Conservation (phyloP, 2,797 vertebrate species). For the Scleropages formosus region DNA sequence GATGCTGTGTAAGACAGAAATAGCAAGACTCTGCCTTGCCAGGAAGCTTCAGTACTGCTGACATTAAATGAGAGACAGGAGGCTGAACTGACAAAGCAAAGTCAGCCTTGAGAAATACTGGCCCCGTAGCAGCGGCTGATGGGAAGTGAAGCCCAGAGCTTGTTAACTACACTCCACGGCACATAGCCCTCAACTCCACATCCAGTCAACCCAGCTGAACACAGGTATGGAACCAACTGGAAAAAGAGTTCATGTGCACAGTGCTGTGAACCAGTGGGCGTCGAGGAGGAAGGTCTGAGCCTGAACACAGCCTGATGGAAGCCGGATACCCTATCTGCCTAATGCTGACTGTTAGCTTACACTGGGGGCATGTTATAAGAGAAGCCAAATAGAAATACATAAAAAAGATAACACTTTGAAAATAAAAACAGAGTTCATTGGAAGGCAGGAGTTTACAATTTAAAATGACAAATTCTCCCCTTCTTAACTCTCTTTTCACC, state of each 20-base stretch:
- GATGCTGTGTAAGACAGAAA: neutral
- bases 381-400: slow-evolving; percentile 47
- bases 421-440: slow-evolving; percentile 51
- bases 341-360: slow-evolving; percentile 44
- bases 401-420: slow-evolving; percentile 38
- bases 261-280: neutral
- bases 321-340: slow-evolving; percentile 43
- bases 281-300: slow-evolving; percentile 39
- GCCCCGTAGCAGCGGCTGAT: slow-evolving; percentile 16
- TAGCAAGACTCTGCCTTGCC: slow-evolving; percentile 32
- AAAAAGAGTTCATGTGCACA: slow-evolving; percentile 24
- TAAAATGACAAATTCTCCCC: slow-evolving; percentile 50
- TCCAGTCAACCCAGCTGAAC: slow-evolving; percentile 34
- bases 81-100: slow-evolving; percentile 12
- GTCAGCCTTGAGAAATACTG: slow-evolving; percentile 19
- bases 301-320: slow-evolving; percentile 46
- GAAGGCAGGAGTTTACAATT: slow-evolving; percentile 63
- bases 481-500: slow-evolving; percentile 25
- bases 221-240: neutral
- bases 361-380: slow-evolving; percentile 46
- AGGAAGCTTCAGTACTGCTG: slow-evolving; percentile 35
- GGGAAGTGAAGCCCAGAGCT: slow-evolving; percentile 6
- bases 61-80: slow-evolving; percentile 7
- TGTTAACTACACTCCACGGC: slow-evolving; percentile 1
- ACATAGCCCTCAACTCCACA: slow-evolving; percentile 29